Percentiles rank a stretch among this genome's conserved stretches.
phyloP scores from a whole-genome alignment of 2,888 invertebrate species.

The Troglohyphantes excavatus region DNA sequence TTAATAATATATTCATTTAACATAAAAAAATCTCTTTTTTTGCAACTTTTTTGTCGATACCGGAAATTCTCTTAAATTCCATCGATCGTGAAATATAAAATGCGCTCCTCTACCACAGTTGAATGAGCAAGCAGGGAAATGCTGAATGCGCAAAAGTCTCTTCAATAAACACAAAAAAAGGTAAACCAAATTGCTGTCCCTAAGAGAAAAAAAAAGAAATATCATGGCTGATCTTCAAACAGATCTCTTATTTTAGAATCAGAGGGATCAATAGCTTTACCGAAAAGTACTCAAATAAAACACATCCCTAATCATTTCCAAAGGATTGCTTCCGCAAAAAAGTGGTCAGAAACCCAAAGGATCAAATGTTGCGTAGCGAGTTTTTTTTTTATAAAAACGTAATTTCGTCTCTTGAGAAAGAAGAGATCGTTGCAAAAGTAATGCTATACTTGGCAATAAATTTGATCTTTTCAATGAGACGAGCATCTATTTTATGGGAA shows the following conservation, averaged over 20 bases:
- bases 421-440: slow-evolving; percentile 12
- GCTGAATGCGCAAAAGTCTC: slow-evolving; percentile 28
- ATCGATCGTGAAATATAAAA: not conserved
- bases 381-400: slow-evolving; percentile 11
- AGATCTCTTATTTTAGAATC: slow-evolving; percentile 47
- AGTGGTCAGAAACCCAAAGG: slow-evolving; percentile 7
- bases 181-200: not conserved
- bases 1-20: too few species aligned
- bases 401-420: not conserved
- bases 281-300: slow-evolving; percentile 58
- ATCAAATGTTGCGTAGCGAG: slow-evolving; percentile 48
- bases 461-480: slow-evolving; percentile 18
- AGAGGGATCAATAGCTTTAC: slow-evolving; percentile 38
- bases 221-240: slow-evolving; percentile 9
- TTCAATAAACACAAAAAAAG: slow-evolving; percentile 6
- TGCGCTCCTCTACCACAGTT: not conserved
- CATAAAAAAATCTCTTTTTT: too few species aligned
- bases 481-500: slow-evolving; percentile 20
- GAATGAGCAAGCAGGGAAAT: not conserved
- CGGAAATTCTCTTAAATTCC: too few species aligned
- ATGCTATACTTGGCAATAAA: slow-evolving; percentile 28
- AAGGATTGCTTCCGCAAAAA: slow-evolving; percentile 34
- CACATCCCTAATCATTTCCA: slow-evolving; percentile 50
- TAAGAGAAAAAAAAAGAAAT: too few species aligned
- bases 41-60: too few species aligned